Evolutionary conservation across 2,888 invertebrate species (phyloP).

Genomic region (Rhorus exstirpatorius): DNA sequence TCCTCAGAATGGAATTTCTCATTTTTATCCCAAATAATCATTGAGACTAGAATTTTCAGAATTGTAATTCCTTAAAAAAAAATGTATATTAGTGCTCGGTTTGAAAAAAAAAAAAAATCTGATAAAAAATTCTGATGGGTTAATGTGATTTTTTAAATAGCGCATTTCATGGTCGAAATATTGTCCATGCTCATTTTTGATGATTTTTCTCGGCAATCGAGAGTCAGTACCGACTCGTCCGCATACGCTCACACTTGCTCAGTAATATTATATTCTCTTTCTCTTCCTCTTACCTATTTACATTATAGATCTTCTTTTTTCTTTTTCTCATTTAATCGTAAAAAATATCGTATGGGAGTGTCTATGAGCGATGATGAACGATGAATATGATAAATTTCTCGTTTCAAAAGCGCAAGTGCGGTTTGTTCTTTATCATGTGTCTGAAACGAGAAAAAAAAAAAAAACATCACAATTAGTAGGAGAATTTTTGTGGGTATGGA

Average conservation of each 20-base stretch:
- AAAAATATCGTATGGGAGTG: constrained; percentile 64
- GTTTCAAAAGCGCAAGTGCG: constrained; percentile 92
- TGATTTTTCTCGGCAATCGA: no score
- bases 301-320: constrained; percentile 52
- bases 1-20: not conserved
- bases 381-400: constrained; percentile 4
- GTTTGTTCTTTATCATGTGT: constrained; percentile 95
- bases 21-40: no score
- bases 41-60: not conserved
- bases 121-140: no score
- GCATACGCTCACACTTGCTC: constrained; percentile 46
- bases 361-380: constrained; percentile 45
- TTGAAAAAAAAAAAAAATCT: no score
- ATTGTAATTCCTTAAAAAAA: constrained; percentile 1
- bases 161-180: no score
- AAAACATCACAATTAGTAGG: constrained; percentile 34
- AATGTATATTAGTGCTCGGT: no score
- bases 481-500: not conserved
- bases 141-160: no score
- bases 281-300: constrained; percentile 55
- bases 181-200: no score
- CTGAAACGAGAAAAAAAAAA: constrained; percentile 87
- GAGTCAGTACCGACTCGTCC: no score
- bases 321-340: constrained; percentile 57
- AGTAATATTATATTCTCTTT: constrained; percentile 29